Percentiles rank a stretch among this genome's conserved stretches.
Evolutionary conservation across 2,797 vertebrate species (phyloP).

Genomic region (Bryconaethiops microstoma): DNA sequence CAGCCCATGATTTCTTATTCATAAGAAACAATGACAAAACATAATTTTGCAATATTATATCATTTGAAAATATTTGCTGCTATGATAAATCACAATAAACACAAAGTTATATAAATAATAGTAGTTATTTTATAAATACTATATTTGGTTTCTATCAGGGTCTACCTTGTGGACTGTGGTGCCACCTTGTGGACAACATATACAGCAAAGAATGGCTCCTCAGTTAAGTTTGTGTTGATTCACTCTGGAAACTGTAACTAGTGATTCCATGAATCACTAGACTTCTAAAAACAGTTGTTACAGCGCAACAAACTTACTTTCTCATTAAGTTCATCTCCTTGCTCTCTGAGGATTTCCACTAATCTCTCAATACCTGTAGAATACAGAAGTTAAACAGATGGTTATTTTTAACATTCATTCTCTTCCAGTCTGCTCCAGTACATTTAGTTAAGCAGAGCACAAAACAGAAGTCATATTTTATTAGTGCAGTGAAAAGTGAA

Average conservation of each 20-base stretch:
- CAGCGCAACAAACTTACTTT: slow-evolving; percentile 67
- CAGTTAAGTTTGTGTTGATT: neutral
- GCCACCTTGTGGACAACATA: neutral
- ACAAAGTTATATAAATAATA: neutral
- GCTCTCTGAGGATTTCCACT: slow-evolving; percentile 76
- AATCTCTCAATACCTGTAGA: slow-evolving; percentile 72
- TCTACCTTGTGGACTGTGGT: slow-evolving; percentile 19
- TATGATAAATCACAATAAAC: neutral
- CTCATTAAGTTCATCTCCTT: slow-evolving; percentile 76
- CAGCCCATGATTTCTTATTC: neutral
- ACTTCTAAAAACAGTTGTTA: neutral
- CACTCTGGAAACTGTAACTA: neutral
- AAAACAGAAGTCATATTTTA: neutral
- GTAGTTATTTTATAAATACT: neutral
- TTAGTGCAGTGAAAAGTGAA: neutral
- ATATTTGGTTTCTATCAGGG: neutral
- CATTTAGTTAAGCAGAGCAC: neutral
- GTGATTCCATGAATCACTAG: neutral
- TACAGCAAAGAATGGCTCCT: too few species aligned
- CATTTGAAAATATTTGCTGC: neutral
- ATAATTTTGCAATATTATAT: neutral
- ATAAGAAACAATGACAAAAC: too few species aligned
- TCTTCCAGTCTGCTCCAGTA: too few species aligned
- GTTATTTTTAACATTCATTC: neutral
- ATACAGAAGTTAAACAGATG: neutral